Evolutionary conservation across 2,113 vertebrate genomes (phyloP), one percentile per base, ranked within the genome.

Genomic region (Pachyramphus minor): DNA sequence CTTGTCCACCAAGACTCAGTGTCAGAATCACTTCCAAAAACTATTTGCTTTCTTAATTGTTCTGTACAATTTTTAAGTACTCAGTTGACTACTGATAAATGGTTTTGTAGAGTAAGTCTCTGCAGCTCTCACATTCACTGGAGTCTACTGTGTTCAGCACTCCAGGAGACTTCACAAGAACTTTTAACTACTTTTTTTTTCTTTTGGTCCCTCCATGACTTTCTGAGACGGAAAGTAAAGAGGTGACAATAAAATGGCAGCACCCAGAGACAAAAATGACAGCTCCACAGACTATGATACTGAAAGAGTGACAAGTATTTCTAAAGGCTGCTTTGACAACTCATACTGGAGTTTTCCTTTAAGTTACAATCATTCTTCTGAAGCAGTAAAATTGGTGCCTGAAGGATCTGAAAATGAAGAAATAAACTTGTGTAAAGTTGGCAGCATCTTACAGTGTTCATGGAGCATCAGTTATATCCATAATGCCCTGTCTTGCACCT

Each of bases 271-370:
- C 95, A 96, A 91, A 93, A 91, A 63, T 96, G 91, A 97, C 96
- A 97, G 95, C 93, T 96, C 64, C 59, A 90, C 78, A 95, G 88
- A 92, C 93, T 93, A 33, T 95, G 97, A 94, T 94, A 74, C 93
- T 77, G 68, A 44, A 88, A 93, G 96, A 97, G 67, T 96, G 95
- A 97, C 96, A 97, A 90, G 85, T 64, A 95, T 96, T 97, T 96
- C 95, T 96, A 95, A 92, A 96, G 91, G 92, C 91, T 96, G 95
- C 96, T 97, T 96, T 97, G 96, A 97, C 97, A 97, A 95, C 72
- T 95, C 83, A 87, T 95, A 88, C 69, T 2, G 21, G 87, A 97
- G 93, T 91, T 94, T 97, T 95, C 94, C 96, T 93, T 94, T 92
- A 94, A 96, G 96, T 95, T 96, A 85, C 95, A 94, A 96, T 96